Base-by-base conservation (phyloP, 2,113 vertebrate genomes). In the Brachypodius melanocephalos region DNA sequence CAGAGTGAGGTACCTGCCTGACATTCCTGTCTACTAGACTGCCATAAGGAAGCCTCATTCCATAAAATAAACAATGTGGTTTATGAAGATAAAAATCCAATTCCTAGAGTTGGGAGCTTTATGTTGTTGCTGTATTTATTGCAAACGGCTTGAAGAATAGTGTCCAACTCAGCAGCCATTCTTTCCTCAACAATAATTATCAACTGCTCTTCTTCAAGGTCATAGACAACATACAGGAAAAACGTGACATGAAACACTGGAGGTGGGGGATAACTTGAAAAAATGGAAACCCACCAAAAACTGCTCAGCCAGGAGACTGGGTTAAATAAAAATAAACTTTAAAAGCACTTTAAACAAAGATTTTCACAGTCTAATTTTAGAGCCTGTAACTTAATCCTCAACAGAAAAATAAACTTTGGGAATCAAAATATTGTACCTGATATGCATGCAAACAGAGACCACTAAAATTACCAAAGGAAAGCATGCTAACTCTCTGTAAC, bases 131-230 rank as follows among this genome's bases (percentile, higher is more conserved):
- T 74, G 11, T 66, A 66, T 89, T 72, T 83, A 68, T 25, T 79
- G 66, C 45, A 89, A 82, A 85, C 6, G 6, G 48, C 40, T 75
- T 17, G 22, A 82, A 80, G 36, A 91, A 52, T 28, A 51, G 49
- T 43, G 40, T 54, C 32, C 14, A 90, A 59, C 45, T 65, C 54
- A 81, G 34, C 4, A 4, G 62, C 14, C 15, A 6, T 17, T 89
- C 65, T 78, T 81, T 67, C 51, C 48, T 82, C 67, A 54, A 86
- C 34, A 89, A 3, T 34, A 73, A 36, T 84, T 77, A 90, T 68
- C 74, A 78, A 38, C 34, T 78, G 52, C 22, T 89, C 86, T 52
- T 83, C 49, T 85, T 88, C 82, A 94, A 93, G 73, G 90, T 82
- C 80, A 88, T 51, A 75, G 36, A 43, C 14, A 78, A 68, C 32